phyloP scores from a whole-genome alignment of 2,797 vertebrate genomes.

The Halcyon badia region DNA sequence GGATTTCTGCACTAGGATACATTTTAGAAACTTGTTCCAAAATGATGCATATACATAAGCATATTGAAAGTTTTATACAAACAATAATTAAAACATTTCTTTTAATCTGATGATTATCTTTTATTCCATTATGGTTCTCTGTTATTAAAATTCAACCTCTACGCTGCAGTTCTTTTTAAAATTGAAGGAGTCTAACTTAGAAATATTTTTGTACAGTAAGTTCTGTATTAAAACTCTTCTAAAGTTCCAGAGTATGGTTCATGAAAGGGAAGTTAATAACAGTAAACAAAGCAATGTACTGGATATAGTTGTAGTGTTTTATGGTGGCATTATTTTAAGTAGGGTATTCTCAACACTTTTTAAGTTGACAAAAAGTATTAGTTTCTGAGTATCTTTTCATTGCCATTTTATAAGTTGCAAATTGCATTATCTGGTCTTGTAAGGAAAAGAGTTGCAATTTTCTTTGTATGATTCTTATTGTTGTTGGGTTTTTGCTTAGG shows the following conservation, averaged over 20 bases:
- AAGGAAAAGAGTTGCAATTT: neutral
- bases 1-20: neutral
- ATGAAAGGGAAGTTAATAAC: neutral
- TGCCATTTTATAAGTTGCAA: neutral
- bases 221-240: neutral
- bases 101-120: neutral
- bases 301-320: neutral
- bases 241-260: neutral
- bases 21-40: neutral
- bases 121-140: neutral
- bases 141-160: neutral
- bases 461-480: neutral
- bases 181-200: neutral
- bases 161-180: neutral
- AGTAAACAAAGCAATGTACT: neutral
- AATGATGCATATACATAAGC: accelerated
- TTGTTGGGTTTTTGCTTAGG: neutral
- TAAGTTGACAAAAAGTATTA: neutral
- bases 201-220: neutral
- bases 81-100: neutral
- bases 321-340: neutral
- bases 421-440: neutral
- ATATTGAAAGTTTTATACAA: neutral
- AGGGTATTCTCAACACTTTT: neutral
- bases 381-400: neutral